Conservation (phyloP, 2,888 invertebrate genomes). For the Drosophila putrida region DNA sequence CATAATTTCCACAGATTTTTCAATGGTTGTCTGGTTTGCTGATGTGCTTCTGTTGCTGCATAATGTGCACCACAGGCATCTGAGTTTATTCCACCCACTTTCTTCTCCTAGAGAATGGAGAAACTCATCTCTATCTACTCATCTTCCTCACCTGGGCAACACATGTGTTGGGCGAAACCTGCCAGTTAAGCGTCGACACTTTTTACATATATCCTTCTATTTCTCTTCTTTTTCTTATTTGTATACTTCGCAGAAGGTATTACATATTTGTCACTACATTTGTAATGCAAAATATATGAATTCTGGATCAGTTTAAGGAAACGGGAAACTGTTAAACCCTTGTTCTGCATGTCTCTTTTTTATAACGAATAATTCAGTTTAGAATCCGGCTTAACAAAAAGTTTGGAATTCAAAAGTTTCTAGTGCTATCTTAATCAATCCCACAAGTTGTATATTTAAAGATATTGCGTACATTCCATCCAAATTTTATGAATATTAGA, state of each 20-base stretch:
- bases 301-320: too few species aligned
- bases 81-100: conserved; percentile 34
- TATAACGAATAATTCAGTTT: too few species aligned
- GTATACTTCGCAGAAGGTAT: neutral
- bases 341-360: too few species aligned
- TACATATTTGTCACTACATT: neutral
- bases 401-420: too few species aligned
- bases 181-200: conserved; percentile 70
- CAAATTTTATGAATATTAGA: too few species aligned
- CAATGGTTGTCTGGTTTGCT: conserved; percentile 63
- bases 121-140: neutral
- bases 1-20: conserved; percentile 80
- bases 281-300: neutral
- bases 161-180: conserved; percentile 57
- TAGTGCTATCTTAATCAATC: too few species aligned
- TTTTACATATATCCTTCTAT: conserved; percentile 26
- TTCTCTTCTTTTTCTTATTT: conserved; percentile 4
- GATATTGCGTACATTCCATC: too few species aligned
- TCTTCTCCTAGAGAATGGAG: too few species aligned
- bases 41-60: conserved; percentile 26
- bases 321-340: too few species aligned
- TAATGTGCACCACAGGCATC: conserved; percentile 44
- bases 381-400: too few species aligned
- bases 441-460: too few species aligned
- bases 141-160: conserved; percentile 42